These are phyloP conservation scores for Tetrax tetrax DNA, from an alignment of 2,113 vertebrate species.

Conservation along the genomic window DNA sequence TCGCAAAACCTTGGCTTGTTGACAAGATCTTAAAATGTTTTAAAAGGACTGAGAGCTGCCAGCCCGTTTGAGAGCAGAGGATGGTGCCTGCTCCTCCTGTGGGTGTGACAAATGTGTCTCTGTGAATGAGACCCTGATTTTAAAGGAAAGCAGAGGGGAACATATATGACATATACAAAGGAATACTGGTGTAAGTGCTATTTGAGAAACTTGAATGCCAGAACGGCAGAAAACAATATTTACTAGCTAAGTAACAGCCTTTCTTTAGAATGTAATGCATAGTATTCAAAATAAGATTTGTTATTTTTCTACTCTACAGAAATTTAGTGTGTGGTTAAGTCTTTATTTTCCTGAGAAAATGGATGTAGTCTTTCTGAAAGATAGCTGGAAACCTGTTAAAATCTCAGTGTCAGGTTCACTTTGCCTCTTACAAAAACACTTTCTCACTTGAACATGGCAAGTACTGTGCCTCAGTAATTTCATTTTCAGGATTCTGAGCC, in stretches of 20 bases:
- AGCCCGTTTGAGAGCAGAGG: neutral
- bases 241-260: neutral
- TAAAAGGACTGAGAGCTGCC: neutral
- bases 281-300: neutral
- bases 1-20: neutral
- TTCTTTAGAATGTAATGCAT: neutral
- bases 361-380: neutral
- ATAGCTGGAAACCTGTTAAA: neutral
- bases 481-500: neutral
- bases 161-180: neutral
- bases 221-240: neutral
- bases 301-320: neutral
- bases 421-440: neutral
- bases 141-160: neutral
- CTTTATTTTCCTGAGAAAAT: slow-evolving; percentile 20
- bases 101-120: neutral
- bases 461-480: neutral
- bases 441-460: neutral
- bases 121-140: neutral
- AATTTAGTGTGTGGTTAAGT: neutral
- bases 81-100: neutral
- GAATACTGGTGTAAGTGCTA: neutral
- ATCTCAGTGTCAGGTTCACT: neutral
- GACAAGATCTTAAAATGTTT: neutral
- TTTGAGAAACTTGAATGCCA: neutral